Evolutionary conservation across 2,113 vertebrate species (phyloP), one percentile per base, ranked within the genome.

Genomic region (Caranx melampygus): DNA sequence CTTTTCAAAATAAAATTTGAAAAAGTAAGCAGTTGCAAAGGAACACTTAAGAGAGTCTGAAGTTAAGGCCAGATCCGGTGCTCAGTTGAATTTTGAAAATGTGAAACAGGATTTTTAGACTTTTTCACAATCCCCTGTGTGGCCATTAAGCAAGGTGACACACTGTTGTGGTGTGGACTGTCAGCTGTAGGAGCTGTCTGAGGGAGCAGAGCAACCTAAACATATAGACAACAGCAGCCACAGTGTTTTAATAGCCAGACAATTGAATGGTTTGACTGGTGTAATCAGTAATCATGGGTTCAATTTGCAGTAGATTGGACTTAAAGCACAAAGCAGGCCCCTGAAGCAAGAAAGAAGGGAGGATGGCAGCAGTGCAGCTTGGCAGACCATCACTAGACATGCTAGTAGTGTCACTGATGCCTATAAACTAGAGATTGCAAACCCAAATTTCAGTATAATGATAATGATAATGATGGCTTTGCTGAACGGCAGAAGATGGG

Each of bases 61-160:
- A 67, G 68, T 62, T 42, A 63, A 13, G 13, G 26, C 1, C 26
- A 26, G 26, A 26, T 26, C 26, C 26, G n/a, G n/a, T n/a, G 26
- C 26, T 26, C 26, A 26, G 26, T 26, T 78, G 55, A 61, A 45
- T 83, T 65, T 72, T 47, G 26, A 70, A 81, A 61, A 65, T 75
- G 73, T 76, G 51, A 72, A 13, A 52, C 37, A 58, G 31, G 15
- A 51, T 33, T 61, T 61, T 66, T 37, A 40, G 26, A 60, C 26
- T 52, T 72, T 60, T 73, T 33, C 59, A 77, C 73, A 73, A 77
- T 76, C 18, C 59, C 13, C 11, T 74, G 40, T 5, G 49, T 12
- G 14, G 31, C 74, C 78, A 62, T 44, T 49, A 55, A 55, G 6
- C 16, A 54, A 54, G 20, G 45, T 4, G 33, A 44, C 11, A 26